Evolutionary conservation across 2,797 vertebrate genomes (phyloP).

Genomic region (Huso huso): DNA sequence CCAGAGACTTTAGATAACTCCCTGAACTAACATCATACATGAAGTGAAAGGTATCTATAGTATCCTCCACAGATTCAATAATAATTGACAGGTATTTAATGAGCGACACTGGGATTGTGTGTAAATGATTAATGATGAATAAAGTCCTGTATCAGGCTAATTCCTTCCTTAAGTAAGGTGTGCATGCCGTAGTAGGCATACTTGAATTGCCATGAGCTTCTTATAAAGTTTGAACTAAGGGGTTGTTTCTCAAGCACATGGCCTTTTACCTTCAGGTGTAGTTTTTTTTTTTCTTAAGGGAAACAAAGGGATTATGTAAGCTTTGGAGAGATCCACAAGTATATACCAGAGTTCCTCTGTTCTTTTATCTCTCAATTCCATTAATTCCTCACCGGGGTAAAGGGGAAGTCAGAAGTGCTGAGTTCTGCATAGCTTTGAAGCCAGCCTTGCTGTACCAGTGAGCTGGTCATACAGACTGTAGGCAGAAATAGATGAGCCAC

Average conservation of each 20-base stretch:
- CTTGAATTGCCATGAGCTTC: constrained; percentile 46
- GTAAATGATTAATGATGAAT: constrained; percentile 33
- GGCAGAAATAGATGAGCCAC: neutral
- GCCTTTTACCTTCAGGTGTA: constrained; percentile 45
- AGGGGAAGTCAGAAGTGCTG: constrained; percentile 33
- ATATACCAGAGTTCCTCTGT: constrained; percentile 47
- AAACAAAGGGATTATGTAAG: constrained; percentile 66
- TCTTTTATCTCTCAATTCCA: constrained; percentile 59
- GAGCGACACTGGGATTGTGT: constrained; percentile 27
- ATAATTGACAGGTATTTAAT: constrained; percentile 27
- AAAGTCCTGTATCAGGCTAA: constrained; percentile 34
- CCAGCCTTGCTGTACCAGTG: constrained; percentile 6
- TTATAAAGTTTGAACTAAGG: constrained; percentile 45
- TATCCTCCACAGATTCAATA: constrained; percentile 24
- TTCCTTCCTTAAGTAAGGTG: neutral
- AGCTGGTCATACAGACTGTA: neutral
- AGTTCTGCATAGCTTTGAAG: constrained; percentile 38
- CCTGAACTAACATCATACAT: neutral
- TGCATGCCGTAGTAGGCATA: constrained; percentile 23
- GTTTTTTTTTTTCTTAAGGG: constrained; percentile 35
- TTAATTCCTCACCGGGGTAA: constrained; percentile 49
- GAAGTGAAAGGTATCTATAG: constrained; percentile 16
- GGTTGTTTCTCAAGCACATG: constrained; percentile 45
- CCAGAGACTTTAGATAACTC: neutral
- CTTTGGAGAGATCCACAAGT: constrained; percentile 55